Conservation (phyloP, 2,113 vertebrate genomes). For the Eurystomus gularis region DNA sequence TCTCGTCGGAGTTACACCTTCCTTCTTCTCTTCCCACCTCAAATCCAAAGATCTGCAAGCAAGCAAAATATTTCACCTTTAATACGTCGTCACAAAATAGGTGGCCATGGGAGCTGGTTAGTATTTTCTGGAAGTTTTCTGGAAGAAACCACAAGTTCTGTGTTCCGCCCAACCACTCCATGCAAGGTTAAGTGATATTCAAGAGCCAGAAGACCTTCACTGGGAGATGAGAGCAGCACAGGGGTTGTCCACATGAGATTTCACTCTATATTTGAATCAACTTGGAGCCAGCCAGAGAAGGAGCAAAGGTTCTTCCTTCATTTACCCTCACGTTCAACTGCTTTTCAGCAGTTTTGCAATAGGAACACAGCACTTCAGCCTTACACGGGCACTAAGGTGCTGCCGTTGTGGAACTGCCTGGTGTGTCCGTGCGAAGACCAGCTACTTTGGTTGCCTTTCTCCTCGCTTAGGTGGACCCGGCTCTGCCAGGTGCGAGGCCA, state of each 20-base stretch:
- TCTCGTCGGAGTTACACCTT: neutral
- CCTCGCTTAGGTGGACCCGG: neutral
- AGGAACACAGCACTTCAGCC: neutral
- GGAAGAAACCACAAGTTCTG: neutral
- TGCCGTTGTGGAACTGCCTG: neutral
- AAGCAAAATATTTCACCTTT: neutral
- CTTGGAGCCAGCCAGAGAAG: neutral
- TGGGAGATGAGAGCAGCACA: neutral
- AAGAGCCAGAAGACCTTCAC: neutral
- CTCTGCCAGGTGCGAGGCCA: neutral
- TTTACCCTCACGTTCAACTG: neutral
- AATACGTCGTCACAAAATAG: neutral
- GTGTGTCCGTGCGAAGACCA: neutral
- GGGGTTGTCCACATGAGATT: neutral
- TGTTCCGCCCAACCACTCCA: neutral
- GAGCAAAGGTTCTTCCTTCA: neutral
- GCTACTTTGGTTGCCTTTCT: neutral
- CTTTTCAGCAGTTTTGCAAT: neutral
- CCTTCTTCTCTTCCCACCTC: neutral
- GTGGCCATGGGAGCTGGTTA: neutral
- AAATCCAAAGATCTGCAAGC: constrained; percentile 2
- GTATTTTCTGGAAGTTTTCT: neutral
- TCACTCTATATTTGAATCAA: neutral
- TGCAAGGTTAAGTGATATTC: neutral
- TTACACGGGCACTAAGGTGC: too few species aligned